Conservation (phyloP, 2,113 vertebrate genomes). For the Cichladusa arquata region DNA sequence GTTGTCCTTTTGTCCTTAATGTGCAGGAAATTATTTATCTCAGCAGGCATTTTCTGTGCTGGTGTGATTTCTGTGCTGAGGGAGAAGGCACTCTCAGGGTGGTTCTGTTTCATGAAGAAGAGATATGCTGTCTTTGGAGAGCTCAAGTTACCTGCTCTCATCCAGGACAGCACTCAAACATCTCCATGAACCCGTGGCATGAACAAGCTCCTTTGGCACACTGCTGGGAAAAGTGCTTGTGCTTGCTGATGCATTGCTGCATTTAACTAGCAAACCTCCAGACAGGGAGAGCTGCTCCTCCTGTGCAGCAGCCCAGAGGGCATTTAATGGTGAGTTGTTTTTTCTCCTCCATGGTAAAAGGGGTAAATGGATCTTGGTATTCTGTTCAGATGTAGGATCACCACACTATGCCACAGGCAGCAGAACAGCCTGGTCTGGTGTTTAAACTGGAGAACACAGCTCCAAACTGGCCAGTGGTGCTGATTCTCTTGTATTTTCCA, state of each 20-base stretch:
- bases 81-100: neutral
- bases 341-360: accelerated
- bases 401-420: accelerated
- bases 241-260: neutral
- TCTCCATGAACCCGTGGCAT: neutral
- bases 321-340: neutral
- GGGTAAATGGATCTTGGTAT: neutral
- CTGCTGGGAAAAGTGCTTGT: neutral
- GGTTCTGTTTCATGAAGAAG: neutral
- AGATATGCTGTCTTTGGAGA: neutral
- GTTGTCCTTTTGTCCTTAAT: neutral
- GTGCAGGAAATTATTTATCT: neutral
- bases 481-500: neutral
- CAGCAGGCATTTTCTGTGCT: neutral
- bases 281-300: neutral
- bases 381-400: neutral
- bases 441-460: neutral
- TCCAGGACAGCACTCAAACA: neutral
- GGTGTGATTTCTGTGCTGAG: neutral
- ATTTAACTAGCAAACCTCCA: neutral
- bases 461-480: neutral
- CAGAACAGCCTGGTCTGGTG: neutral
- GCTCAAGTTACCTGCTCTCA: neutral
- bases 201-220: neutral
- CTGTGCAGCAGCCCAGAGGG: neutral